Evolutionary conservation across 2,113 vertebrate genomes (phyloP), one percentile per base, ranked within the genome.

Genomic region (Noctilio leporinus): DNA sequence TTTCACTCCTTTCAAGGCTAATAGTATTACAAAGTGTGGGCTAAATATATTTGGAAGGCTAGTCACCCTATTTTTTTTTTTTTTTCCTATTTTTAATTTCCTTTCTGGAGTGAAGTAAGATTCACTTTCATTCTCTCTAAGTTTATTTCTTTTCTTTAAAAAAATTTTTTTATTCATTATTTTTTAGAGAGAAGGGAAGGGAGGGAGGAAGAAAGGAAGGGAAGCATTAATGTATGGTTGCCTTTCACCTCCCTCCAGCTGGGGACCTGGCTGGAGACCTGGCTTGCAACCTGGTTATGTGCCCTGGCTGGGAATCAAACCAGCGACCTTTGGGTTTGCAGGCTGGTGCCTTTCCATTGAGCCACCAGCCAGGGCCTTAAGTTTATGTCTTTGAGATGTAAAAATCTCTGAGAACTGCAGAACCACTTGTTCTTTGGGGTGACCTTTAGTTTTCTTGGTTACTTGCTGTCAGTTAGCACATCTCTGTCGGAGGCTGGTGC

Each of bases 31-130:
- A 85, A 24, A 89, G 77, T 22, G 20, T 77, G 40, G 35, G 65
- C 86, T 95, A 95, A 93, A 93, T 94, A 81, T 82, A 95, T 93
- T 70, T 73, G n/a, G 51, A 91, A 96, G 40, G 43, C 72, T 82
- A n/a, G 53, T 30, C 72, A 90, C 14, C 47, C 64, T 94, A 53
- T 94, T 96, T 96, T 96, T 72, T 96, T 96, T 96, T 72, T 96
- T 96, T 96, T 72, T n/a, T n/a, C 47, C 64, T 94, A 53, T 94
- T 96, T 96, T 96, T 72, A 64, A 75, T 62, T 43, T 91, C 33
- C 55, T 90, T 91, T 93, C 62, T 93, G 76, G 51, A 92, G 45
- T 59, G 4, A 26, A 89, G 16, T 84, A n/a, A 75, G 17, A 12
- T 92, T 77, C 75, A 40, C 94, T 95, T 88, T 65, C 33, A 67